phyloP scores from a whole-genome alignment of 2,888 invertebrate species.

The Itoplectis maculator region DNA sequence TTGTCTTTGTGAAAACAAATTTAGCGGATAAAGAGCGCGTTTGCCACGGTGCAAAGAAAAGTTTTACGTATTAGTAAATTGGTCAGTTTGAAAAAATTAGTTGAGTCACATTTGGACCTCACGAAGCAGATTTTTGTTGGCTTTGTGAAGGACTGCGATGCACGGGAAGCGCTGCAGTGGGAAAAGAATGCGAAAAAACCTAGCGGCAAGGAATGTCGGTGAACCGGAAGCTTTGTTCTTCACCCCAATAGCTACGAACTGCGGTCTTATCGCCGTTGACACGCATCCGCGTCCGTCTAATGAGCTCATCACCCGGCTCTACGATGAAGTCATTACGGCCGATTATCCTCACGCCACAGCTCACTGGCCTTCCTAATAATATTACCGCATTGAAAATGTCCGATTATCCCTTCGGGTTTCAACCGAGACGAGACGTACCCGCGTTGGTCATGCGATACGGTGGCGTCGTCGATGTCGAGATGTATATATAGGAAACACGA shows the following conservation, averaged over 20 bases:
- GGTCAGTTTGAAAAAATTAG: too few relatives aligned
- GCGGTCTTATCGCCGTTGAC: conserved; percentile 46
- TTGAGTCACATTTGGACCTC: too few relatives aligned
- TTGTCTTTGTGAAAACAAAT: background rate
- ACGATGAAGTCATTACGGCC: conserved; percentile 50
- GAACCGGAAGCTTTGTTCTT: conserved; percentile 39
- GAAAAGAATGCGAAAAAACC: conserved; percentile 5
- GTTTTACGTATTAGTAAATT: too few relatives aligned
- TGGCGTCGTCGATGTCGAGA: background rate
- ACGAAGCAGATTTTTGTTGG: background rate
- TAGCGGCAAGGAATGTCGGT: background rate
- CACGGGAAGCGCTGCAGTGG: background rate
- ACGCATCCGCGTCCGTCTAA: conserved; percentile 37
- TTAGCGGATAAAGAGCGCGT: background rate
- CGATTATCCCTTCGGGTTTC: conserved; percentile 32
- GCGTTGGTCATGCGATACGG: conserved; percentile 20
- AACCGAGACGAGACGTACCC: conserved; percentile 15
- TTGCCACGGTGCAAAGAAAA: too few relatives aligned
- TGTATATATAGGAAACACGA: conserved; percentile 55
- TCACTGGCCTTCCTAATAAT: conserved; percentile 21
- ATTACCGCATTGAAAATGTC: conserved; percentile 30
- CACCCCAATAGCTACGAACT: conserved; percentile 15
- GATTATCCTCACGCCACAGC: conserved; percentile 57
- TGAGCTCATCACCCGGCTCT: conserved; percentile 16
- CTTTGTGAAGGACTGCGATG: background rate